Evolutionary conservation across 2,888 invertebrate genomes (phyloP), one percentile per base, ranked within the genome.

Genomic region (Phragmatobia fuliginosa): DNA sequence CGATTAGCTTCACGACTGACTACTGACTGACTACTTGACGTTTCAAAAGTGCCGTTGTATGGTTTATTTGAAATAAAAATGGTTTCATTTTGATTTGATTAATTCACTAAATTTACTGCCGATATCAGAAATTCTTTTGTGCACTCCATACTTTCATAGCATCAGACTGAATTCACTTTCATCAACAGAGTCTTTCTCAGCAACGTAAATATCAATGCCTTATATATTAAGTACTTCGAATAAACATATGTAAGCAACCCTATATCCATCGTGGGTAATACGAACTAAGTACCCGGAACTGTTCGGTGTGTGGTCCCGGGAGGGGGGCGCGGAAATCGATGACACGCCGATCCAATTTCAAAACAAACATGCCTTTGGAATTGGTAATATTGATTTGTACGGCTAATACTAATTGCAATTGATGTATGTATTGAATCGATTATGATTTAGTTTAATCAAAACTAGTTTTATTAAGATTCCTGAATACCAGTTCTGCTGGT

Each of bases 331-430:
- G 75, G 77, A 82, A 78, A 85, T 87, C 87, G 83, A 86, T 87
- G 88, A 84, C 85, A 82, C 77, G 73, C 52, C 76, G 83, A 81
- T 87, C 83, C 80, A 82, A 80, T 87, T 87, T 83, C 86, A 87
- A 85, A 86, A 86, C 83, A 87, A 87, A 86, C 78, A 73, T 70
- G 78, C 76, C 80, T 83, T 86, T 75, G 80, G 77, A 72, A 82
- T 80, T 67, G 61, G 31, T 58, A 73, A 38, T 84, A 86, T 85
- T 84, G 87, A 86, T 86, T 84, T 78, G 72, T 78, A 76, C 74
- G 66, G 72, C 68, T 18, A 58, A 68, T 61, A 67, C 60, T 66
- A 10, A 73, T 68, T 71, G 60, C 45, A 56, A 5, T 64, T 52
- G 64, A 60, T 52, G 8, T 32, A 69, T 69, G 66, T 61, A 69